Base-by-base conservation (phyloP, 2,797 vertebrate species). In the Semaprochilodus insignis region DNA sequence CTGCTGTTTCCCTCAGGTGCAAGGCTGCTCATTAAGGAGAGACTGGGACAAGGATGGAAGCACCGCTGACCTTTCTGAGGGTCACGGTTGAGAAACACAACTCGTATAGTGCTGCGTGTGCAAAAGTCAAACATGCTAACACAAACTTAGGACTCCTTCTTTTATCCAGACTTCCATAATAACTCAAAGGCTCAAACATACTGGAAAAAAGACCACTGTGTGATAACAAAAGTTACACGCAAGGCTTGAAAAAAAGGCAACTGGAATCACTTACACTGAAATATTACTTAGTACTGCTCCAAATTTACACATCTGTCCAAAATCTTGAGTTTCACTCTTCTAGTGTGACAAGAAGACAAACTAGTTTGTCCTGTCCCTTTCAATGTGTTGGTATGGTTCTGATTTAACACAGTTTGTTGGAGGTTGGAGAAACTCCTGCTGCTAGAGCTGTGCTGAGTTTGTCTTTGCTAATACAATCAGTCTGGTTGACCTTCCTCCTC, bases 401-500 rank as follows among this genome's bases (percentile, higher is more conserved):
- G 44, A n/a, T 70, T 76, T 77, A 74, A 74, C 60, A 54, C n/a
- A 74, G 73, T 82, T 86, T 81, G 44, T 54, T 62, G 60, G 7
- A 78, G 23, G 6, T 78, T 72, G 67, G 17, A 62, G 67, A 57
- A 73, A 54, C 21, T 70, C 62, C 52, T 80, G 78, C 36, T 87
- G 36, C 17, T 77, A 74, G 36, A 63, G 77, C 66, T 40, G 60
- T 54, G 63, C 77, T 78, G 78, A 80, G 80, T 81, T 86, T 79
- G 81, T 83, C 72, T 80, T 62, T 76, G 82, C 80, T 75, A 84
- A 86, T 57, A 36, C 72, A 78, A 77, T 87, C 87, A 60, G 77
- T 71, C 57, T 77, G 73, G 54, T 85, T 84, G 92, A 94, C 94
- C 94, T 94, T 94, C 93, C 91, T 91, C 85, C 83, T 23, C 74